These are phyloP conservation scores for Macaca fascicularis DNA, from an alignment of 2,113 vertebrate species.

Conservation along the genomic window DNA sequence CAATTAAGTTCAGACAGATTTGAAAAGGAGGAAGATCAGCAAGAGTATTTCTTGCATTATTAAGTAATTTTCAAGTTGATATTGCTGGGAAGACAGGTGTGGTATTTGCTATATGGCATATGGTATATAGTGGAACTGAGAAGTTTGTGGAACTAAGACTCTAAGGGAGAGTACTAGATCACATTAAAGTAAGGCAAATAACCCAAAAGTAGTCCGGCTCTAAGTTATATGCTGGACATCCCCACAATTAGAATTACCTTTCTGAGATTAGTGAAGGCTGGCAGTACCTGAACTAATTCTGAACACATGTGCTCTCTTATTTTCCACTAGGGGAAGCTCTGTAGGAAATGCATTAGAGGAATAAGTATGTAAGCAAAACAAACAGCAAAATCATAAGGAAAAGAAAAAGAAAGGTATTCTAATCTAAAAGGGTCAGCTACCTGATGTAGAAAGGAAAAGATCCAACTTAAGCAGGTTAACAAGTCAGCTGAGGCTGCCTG, in stretches of 20 bases:
- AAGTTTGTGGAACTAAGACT: constrained; percentile 15
- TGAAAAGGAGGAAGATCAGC: not conserved
- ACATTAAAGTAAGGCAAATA: not conserved
- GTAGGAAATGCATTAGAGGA: not conserved
- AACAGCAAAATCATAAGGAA: not conserved
- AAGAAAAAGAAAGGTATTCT: not conserved
- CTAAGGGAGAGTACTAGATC: not conserved
- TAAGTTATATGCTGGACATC: not conserved
- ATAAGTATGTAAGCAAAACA: not conserved
- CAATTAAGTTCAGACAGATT: not conserved
- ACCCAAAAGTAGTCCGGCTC: not conserved
- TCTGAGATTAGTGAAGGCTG: not conserved
- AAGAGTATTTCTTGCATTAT: not conserved
- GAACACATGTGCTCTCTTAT: not conserved
- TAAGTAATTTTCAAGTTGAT: constrained; percentile 28
- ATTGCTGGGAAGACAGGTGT: not conserved
- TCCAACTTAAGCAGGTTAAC: not conserved
- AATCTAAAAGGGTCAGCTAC: not conserved
- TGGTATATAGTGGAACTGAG: not conserved
- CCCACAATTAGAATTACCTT: not conserved
- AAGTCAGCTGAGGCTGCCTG: not conserved
- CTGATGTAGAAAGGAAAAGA: not conserved
- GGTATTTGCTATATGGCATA: not conserved
- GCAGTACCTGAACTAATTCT: not conserved
- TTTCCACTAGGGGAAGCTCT: not conserved